Conservation (phyloP, 2,113 vertebrate species). For the Entosphenus tridentatus region DNA sequence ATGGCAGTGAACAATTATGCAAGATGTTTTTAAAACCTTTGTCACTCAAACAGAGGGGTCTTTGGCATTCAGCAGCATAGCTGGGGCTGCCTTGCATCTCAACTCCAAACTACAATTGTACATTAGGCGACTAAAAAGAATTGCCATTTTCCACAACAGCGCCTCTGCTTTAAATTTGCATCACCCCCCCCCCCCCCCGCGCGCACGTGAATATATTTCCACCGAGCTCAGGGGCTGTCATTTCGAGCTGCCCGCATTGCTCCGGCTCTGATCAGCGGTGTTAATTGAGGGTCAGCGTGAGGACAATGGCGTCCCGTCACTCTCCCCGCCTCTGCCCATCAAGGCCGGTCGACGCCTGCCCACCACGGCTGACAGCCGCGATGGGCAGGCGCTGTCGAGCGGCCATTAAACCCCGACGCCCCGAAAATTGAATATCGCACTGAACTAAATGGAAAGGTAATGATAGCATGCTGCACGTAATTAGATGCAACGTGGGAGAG, state of each 20-base stretch:
- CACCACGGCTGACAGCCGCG: not conserved
- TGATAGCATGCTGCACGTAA: constrained; percentile 1
- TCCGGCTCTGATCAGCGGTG: constrained; percentile 1
- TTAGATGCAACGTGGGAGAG: constrained; percentile 1
- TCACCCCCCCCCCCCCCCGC: no score
- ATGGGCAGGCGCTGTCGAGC: no score
- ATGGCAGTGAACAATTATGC: no score
- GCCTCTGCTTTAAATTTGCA: not conserved
- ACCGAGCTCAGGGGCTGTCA: not conserved
- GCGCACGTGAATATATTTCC: not conserved
- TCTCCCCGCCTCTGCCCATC: not conserved
- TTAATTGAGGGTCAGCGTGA: constrained; percentile 4
- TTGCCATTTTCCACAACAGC: constrained; percentile 4
- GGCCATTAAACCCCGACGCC: constrained; percentile 5
- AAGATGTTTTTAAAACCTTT: no score
- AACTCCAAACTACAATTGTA: no score
- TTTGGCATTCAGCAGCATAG: no score
- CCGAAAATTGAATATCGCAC: constrained; percentile 3
- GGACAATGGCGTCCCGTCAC: not conserved
- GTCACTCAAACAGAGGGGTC: no score
- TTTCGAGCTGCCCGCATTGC: not conserved
- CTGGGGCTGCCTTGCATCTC: no score
- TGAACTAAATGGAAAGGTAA: constrained; percentile 4
- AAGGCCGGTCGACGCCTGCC: not conserved
- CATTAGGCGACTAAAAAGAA: not conserved